A percentile compares a stretch with the other conserved stretches of the same genome.
Evolutionary conservation across 2,888 invertebrate genomes (phyloP).

Genomic region (Linnaemya tessellans): DNA sequence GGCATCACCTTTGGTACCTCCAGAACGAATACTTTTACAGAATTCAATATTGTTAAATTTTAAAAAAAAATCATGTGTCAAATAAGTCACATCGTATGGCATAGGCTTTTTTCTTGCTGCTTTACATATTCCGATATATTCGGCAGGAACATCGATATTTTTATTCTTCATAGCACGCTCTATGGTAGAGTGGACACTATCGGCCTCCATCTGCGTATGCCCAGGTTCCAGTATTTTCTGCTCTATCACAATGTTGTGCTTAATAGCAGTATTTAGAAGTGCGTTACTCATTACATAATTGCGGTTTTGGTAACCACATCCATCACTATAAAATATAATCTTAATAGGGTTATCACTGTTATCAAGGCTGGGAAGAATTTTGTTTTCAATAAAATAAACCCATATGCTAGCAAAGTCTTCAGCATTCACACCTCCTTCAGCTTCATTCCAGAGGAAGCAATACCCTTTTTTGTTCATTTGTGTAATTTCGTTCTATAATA

Average conservation of each 20-base stretch:
- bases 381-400: too few species aligned
- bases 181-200: slow-evolving; percentile 10
- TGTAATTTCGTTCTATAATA: slow-evolving; percentile 30
- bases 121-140: slow-evolving; percentile 57
- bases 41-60: slow-evolving; percentile 64
- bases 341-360: too few species aligned
- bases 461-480: slow-evolving; percentile 49
- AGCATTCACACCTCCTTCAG: slow-evolving; percentile 45
- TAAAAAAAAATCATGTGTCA: slow-evolving; percentile 50
- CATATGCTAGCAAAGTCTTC: slow-evolving; percentile 49
- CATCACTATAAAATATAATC: too few species aligned
- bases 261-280: slow-evolving; percentile 55
- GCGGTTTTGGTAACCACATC: slow-evolving; percentile 58
- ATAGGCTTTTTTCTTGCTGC: slow-evolving; percentile 56
- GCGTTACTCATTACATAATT: slow-evolving; percentile 57
- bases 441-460: slow-evolving; percentile 50
- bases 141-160: too few species aligned
- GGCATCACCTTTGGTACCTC: slow-evolving; percentile 60
- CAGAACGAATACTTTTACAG: slow-evolving; percentile 65
- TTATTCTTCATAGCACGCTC: slow-evolving; percentile 58
- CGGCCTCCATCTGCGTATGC: slow-evolving; percentile 60
- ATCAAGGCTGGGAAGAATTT: too few species aligned
- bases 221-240: slow-evolving; percentile 51
- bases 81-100: slow-evolving; percentile 58
- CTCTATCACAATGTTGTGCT: slow-evolving; percentile 38